phyloP scores from a whole-genome alignment of 2,113 vertebrate genomes.

The Xenopus borealis region DNA sequence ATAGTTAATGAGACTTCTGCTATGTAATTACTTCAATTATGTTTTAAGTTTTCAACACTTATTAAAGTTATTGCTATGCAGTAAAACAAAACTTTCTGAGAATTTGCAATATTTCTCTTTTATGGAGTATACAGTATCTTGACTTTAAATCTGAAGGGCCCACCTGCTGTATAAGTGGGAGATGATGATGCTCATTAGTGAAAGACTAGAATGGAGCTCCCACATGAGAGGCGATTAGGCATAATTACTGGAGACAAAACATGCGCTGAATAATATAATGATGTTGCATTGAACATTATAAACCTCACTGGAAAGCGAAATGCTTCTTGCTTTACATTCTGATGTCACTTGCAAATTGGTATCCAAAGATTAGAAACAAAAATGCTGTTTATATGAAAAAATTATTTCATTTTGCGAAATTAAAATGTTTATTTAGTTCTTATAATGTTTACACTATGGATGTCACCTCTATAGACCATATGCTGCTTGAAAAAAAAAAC shows the following conservation, averaged over 20 bases:
- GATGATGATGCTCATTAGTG: constrained; percentile 52
- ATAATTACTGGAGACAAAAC: constrained; percentile 57
- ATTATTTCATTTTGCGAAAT: too few relatives aligned
- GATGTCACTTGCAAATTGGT: background rate
- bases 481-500: too few relatives aligned
- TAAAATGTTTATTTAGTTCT: too few relatives aligned
- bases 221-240: constrained; percentile 62
- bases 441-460: too few relatives aligned
- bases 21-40: too few relatives aligned
- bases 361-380: background rate
- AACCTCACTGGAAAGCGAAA: constrained; percentile 34
- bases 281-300: constrained; percentile 49
- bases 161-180: constrained; percentile 43
- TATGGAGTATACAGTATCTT: background rate
- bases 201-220: constrained; percentile 54
- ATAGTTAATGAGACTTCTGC: too few relatives aligned
- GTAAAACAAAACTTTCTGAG: too few relatives aligned
- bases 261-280: constrained; percentile 55
- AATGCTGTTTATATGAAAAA: too few relatives aligned
- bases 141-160: constrained; percentile 3
- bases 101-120: background rate
- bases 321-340: constrained; percentile 33
- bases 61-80: too few relatives aligned
- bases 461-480: too few relatives aligned
- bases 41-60: too few relatives aligned